phyloP scores from a whole-genome alignment of 2,888 invertebrate species.

The Blastobasis adustella region DNA sequence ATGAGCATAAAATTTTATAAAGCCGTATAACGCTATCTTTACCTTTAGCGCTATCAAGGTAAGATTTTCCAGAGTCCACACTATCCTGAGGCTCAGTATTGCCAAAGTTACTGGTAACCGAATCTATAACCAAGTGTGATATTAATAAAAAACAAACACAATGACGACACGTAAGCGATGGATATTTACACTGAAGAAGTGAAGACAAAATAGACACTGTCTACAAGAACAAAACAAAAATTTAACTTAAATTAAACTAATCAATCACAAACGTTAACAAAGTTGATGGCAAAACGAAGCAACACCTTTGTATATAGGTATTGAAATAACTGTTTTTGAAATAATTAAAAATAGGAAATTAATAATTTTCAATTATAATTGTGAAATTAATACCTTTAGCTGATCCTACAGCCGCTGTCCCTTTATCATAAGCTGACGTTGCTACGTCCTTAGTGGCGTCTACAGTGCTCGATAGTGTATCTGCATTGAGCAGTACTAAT shows the following conservation, averaged over 20 bases:
- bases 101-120: no score
- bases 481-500: constrained; percentile 30
- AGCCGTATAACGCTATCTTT: constrained; percentile 7
- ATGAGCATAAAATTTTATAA: no score
- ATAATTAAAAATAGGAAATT: no score
- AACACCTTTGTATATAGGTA: not conserved
- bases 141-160: no score
- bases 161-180: no score
- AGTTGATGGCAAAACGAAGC: not conserved
- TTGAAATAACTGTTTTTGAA: no score
- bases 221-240: not conserved
- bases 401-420: constrained; percentile 27
- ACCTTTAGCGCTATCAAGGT: constrained; percentile 52
- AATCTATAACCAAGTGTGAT: no score
- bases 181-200: no score
- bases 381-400: constrained; percentile 25
- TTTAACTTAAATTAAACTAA: no score
- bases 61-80: constrained; percentile 41
- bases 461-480: constrained; percentile 29
- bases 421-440: constrained; percentile 36
- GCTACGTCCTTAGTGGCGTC: constrained; percentile 43
- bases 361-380: not conserved
- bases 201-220: no score
- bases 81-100: no score
- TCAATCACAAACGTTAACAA: not conserved